phyloP scores from a whole-genome alignment of 2,888 invertebrate species.

The Philereme transversata region DNA sequence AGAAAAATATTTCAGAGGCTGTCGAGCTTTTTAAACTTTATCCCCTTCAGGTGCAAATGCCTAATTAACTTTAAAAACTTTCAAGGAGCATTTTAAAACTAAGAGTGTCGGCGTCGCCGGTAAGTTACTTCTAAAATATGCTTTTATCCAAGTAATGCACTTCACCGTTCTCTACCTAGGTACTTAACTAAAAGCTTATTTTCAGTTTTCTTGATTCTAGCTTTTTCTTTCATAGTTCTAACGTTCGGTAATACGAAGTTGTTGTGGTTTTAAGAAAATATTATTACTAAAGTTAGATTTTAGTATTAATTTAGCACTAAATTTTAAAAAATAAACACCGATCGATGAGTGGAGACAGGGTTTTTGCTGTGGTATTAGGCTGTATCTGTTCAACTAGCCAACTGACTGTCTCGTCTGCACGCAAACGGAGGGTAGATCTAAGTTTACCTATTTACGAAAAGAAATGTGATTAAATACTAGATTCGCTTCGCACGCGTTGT shows the following conservation, averaged over 20 bases:
- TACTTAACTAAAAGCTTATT: background rate
- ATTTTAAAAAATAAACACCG: too few relatives aligned
- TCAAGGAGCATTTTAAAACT: slow-evolving; percentile 31
- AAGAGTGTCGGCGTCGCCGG: slow-evolving; percentile 17
- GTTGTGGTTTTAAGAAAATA: slow-evolving; percentile 14
- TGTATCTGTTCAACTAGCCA: too few relatives aligned
- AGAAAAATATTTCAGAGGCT: slow-evolving; percentile 7
- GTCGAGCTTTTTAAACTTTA: slow-evolving; percentile 15
- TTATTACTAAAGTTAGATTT: too few relatives aligned
- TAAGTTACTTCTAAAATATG: slow-evolving; percentile 35
- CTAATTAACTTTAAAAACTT: slow-evolving; percentile 34
- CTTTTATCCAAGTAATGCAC: slow-evolving; percentile 18
- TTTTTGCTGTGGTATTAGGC: too few relatives aligned
- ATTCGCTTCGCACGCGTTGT: too few relatives aligned
- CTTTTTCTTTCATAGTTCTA: background rate
- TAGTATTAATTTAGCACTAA: too few relatives aligned
- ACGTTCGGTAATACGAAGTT: background rate
- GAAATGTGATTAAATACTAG: too few relatives aligned
- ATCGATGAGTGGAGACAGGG: too few relatives aligned
- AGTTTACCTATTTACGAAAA: too few relatives aligned
- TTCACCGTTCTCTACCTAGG: background rate
- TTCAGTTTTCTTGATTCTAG: background rate
- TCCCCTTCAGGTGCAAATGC: slow-evolving; percentile 30
- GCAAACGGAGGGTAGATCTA: too few relatives aligned
- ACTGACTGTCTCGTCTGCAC: too few relatives aligned